Base-by-base conservation (phyloP, 2,797 vertebrate genomes). In the Sciurus vulgaris region DNA sequence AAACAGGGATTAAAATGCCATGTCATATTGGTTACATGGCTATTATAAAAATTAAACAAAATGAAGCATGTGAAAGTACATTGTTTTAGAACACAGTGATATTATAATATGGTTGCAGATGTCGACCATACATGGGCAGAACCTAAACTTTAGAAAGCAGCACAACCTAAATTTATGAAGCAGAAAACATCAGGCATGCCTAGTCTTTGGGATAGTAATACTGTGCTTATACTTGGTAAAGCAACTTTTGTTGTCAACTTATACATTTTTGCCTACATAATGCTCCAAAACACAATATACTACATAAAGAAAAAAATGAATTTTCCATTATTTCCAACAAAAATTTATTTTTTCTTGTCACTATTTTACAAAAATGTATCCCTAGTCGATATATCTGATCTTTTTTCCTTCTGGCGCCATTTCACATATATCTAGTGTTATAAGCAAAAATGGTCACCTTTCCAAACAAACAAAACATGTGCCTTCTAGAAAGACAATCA, bases 261-360 rank as follows among this genome's bases (percentile, higher is more conserved):
- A 30, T 67, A 93, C 78, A 56, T 78, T 9, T 94, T 95, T 91
- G 69, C 10, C 12, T 87, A 73, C 59, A 63, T 87, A 83, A 72
- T 56, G 2, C 12, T 82, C 54, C 89, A 65, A 81, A 17, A 79
- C 17, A 28, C 7, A 67, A 26, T 5, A 10, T 0, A 51, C 1
- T 18, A 4, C 12, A 47, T 44, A 30, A n/a, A 49, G 7, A 54
- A 54, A n/a, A 44, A 30, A 38, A 35, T 7, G 22, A 73, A 0
- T 26, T 95, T 91, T 63, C 61, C 5, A 88, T 61, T 44, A 76
- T 70, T 93, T 78, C 26, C 11, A 72, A 77, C n/a, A 44, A 8
- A 76, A 69, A 76, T 30, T 33, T 7, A 73, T n/a, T 91, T 94
- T 82, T 85, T 70, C 47, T 91, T 59, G 10, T 8, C 26, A 72